Conservation (phyloP, 2,888 invertebrate species). For the Watsonalla binaria region DNA sequence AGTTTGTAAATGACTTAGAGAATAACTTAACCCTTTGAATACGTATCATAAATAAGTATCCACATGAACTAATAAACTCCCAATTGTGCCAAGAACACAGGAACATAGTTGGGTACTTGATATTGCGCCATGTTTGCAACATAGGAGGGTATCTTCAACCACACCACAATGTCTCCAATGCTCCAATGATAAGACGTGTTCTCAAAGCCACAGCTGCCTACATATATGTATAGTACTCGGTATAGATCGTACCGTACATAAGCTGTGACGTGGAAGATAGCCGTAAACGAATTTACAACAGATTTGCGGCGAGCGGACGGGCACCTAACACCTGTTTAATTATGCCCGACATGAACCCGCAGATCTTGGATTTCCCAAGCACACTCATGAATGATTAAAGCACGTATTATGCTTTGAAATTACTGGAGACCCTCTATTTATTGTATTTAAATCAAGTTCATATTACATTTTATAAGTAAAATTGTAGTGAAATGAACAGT, state of each 20-base stretch:
- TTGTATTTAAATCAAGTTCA: too few species aligned
- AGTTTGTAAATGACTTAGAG: too few species aligned
- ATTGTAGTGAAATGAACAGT: too few species aligned
- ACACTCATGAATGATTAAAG: background rate
- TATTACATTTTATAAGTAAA: too few species aligned
- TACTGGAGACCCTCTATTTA: background rate
- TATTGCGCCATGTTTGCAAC: too few species aligned
- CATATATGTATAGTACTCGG: background rate
- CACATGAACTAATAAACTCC: too few species aligned
- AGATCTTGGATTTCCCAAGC: background rate
- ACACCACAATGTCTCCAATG: too few species aligned
- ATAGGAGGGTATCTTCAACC: too few species aligned
- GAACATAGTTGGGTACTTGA: too few species aligned
- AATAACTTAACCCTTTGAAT: too few species aligned
- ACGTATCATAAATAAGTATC: too few species aligned
- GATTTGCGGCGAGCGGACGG: constrained; percentile 19
- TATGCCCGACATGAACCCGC: constrained; percentile 6
- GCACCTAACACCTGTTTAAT: constrained; percentile 21
- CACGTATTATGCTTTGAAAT: background rate
- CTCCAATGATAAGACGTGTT: background rate
- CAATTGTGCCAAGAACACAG: too few species aligned
- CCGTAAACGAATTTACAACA: constrained; percentile 12
- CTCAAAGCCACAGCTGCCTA: background rate
- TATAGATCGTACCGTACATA: background rate
- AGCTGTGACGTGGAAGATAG: background rate